phyloP scores from a whole-genome alignment of 2,888 invertebrate species.

The Tipula unca region DNA sequence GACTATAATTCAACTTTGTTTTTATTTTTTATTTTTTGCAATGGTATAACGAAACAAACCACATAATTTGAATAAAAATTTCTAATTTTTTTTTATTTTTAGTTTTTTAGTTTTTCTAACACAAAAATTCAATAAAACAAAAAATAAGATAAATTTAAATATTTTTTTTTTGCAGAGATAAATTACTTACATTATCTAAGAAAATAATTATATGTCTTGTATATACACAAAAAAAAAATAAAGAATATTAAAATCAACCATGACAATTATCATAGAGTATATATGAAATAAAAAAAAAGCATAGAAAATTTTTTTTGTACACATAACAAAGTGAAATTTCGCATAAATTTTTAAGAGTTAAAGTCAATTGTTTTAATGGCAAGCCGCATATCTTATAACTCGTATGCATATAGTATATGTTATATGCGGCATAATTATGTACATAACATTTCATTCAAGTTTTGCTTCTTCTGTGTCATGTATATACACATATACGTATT shows the following conservation, averaged over 20 bases:
- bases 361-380: constrained; percentile 2
- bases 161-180: neutral
- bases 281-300: too few species aligned
- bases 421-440: too few species aligned
- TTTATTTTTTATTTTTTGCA: neutral
- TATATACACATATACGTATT: neutral
- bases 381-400: neutral
- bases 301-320: neutral
- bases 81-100: neutral
- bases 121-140: constrained; percentile 14
- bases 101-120: neutral
- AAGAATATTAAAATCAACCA: neutral
- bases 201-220: neutral
- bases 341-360: neutral
- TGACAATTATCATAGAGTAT: neutral
- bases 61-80: constrained; percentile 8
- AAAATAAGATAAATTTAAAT: constrained; percentile 8
- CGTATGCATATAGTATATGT: neutral
- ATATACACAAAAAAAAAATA: neutral
- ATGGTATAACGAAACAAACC: neutral
- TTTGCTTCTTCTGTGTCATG: neutral
- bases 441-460: neutral
- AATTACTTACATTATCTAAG: constrained; percentile 8
- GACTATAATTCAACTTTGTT: neutral
- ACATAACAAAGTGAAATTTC: neutral